Percentiles rank a stretch among this genome's conserved stretches.
Conservation (phyloP, 2,113 vertebrate species). For the Chamaetylas fuelleborni region DNA sequence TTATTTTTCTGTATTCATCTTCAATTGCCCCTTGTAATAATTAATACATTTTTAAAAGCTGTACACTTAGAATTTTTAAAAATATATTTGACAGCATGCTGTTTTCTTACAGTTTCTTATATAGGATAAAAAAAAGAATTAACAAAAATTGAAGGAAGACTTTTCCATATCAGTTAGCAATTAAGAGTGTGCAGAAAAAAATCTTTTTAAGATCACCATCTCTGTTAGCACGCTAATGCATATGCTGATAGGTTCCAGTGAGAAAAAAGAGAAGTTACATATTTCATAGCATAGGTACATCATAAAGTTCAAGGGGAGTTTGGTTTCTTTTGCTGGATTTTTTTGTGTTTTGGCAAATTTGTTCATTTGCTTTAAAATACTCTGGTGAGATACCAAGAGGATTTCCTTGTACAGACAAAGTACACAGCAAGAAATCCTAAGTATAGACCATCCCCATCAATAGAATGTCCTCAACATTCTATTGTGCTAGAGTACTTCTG, state of each 20-base stretch:
- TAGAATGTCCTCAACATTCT: neutral
- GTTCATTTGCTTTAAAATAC: neutral
- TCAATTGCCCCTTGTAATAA: neutral
- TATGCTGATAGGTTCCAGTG: neutral
- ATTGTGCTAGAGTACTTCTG: neutral
- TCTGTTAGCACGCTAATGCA: fast-evolving
- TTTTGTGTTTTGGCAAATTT: neutral
- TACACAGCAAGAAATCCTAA: neutral
- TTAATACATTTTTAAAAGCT: neutral
- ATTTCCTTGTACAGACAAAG: neutral
- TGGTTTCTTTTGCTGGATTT: neutral
- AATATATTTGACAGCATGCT: neutral
- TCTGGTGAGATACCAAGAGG: neutral
- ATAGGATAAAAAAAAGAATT: neutral
- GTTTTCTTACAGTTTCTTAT: neutral
- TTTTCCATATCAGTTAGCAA: neutral
- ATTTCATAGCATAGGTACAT: neutral
- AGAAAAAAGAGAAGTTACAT: neutral
- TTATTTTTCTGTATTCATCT: neutral
- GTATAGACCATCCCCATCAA: neutral
- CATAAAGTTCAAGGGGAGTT: neutral
- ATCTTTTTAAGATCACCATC: neutral
- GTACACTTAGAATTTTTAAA: neutral
- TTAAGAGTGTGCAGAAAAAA: neutral
- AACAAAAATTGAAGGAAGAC: neutral